Conservation (phyloP, 2,113 vertebrate genomes). For the Petrocephalus microphthalmus region DNA sequence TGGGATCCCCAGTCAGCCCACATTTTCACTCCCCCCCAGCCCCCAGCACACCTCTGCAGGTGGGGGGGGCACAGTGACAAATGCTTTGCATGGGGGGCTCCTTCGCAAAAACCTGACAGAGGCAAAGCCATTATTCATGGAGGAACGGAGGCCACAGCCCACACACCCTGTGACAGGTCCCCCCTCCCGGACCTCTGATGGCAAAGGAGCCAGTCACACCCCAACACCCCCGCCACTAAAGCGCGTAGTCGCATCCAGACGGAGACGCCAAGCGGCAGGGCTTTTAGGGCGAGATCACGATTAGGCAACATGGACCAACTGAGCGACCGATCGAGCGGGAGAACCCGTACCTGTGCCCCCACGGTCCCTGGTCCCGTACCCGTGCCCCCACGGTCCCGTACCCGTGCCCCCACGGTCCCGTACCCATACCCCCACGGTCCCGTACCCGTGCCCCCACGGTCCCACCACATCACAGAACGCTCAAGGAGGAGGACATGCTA, state of each 20-base stretch:
- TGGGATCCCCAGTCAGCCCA: no score
- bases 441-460: no score
- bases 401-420: no score
- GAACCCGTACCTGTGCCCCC: no score
- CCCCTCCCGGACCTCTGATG: background rate
- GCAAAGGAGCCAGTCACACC: background rate
- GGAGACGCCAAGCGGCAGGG: no score
- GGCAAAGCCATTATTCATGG: background rate
- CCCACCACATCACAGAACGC: background rate
- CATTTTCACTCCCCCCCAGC: slow-evolving; percentile 50
- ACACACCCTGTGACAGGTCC: background rate
- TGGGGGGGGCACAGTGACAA: slow-evolving; percentile 37
- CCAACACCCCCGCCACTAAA: background rate
- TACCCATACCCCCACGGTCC: no score
- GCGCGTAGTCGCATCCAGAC: no score
- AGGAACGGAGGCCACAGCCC: background rate
- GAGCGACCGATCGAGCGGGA: no score
- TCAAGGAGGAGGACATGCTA: background rate
- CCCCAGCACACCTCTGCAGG: slow-evolving; percentile 13
- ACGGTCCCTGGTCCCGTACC: no score
- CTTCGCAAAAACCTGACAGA: background rate
- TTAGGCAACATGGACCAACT: no score
- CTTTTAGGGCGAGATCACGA: no score
- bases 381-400: no score
- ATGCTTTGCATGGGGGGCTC: background rate